A percentile compares a stretch with the other conserved stretches of the same genome.
These are phyloP conservation scores for Acromyrmex heyeri DNA, from an alignment of 1,140 invertebrate genomes.

Conservation along the genomic window DNA sequence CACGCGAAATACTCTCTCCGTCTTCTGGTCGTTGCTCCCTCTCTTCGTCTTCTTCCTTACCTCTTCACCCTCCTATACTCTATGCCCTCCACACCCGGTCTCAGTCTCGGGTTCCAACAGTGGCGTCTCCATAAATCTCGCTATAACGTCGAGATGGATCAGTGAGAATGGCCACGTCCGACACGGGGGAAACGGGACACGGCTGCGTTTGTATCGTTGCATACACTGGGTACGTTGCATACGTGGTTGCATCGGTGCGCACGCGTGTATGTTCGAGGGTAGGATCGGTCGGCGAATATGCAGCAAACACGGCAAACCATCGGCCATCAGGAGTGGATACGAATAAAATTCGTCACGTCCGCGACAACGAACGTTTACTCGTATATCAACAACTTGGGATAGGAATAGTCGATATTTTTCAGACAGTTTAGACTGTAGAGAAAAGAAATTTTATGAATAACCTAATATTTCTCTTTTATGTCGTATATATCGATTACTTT, in stretches of 20 bases:
- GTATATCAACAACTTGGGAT: slow-evolving; percentile 44
- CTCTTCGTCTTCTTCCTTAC: slow-evolving; percentile 54
- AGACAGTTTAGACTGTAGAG: neutral
- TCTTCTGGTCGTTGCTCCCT: slow-evolving; percentile 64
- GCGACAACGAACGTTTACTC: slow-evolving; percentile 6
- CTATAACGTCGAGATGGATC: slow-evolving; percentile 86
- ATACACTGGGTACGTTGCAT: slow-evolving; percentile 28
- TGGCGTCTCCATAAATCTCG: slow-evolving; percentile 86
- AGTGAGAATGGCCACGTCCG: slow-evolving; percentile 83
- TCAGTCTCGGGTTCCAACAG: slow-evolving; percentile 75
- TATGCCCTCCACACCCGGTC: slow-evolving; percentile 36
- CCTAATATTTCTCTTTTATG: neutral
- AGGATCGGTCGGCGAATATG: slow-evolving; percentile 39
- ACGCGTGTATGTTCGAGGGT: slow-evolving; percentile 35
- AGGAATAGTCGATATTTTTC: neutral
- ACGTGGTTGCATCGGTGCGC: slow-evolving; percentile 31
- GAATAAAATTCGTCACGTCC: slow-evolving; percentile 80
- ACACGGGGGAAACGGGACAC: slow-evolving; percentile 56
- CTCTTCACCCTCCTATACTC: slow-evolving; percentile 27
- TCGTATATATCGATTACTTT: neutral
- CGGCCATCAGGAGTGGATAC: slow-evolving; percentile 81
- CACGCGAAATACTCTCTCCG: slow-evolving; percentile 43
- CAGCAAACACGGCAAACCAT: slow-evolving; percentile 63
- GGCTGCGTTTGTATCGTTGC: slow-evolving; percentile 62
- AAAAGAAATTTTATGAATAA: neutral